Base-by-base conservation (phyloP, 2,113 vertebrate genomes). In the Atractosteus spatula region DNA sequence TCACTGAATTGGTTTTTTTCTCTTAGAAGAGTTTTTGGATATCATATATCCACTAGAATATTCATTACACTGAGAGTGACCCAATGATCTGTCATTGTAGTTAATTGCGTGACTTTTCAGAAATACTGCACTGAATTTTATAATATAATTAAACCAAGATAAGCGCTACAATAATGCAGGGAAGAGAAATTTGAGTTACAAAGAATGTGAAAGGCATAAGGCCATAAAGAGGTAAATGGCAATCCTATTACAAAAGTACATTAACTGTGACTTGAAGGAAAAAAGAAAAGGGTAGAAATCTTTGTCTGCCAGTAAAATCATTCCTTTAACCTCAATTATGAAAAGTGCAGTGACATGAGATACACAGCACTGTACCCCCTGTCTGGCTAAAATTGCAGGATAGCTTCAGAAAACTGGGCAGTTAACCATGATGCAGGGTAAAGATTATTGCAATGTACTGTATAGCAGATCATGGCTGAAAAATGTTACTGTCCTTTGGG, bases 381-480 rank as follows among this genome's bases (percentile, higher is more conserved):
- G 63, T 41, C 67, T 57, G 8, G 41, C 17, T 72, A n/a, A 74
- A 81, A 85, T 85, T 72, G 82, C 82, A 82, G 78, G 79, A 71
- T 62, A 78, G 66, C 71, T 66, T 63, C 62, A 79, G 67, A 66
- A 77, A 79, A 77, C 76, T 72, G 71, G 78, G 70, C 73, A 74
- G 75, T 68, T 78, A 73, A 65, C 16, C 82, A 74, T 84, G 76
- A 82, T 84, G 86, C 85, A 78, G 82, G 68, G 84, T 83, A 78
- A 84, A 81, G 78, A 77, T 81, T 85, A 81, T 78, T 81, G 73
- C 81, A 80, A 80, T 81, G 76, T 16, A 4, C 29, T 29, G 47
- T 59, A 59, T 13, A 17, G 8, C 3, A 4, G 80, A 77, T 79
- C 78, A 80, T 74, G 78, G 72, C 69, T 78, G 74, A 74, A 73